These are phyloP conservation scores for Apodemus sylvaticus DNA, from an alignment of 2,113 vertebrate genomes.

Conservation along the genomic window DNA sequence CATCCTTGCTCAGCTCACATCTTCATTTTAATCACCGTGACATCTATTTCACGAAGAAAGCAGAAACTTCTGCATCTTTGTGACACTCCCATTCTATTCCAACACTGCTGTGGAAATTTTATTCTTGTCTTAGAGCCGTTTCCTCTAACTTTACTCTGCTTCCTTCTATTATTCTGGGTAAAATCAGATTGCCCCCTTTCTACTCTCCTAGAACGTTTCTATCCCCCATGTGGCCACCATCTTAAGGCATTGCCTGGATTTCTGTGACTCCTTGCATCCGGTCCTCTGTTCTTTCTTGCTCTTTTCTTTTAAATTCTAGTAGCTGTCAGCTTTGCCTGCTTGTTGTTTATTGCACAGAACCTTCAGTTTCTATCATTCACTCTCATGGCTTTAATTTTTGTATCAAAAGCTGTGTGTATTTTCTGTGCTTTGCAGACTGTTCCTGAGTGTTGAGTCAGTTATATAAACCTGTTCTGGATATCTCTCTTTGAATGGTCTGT, in stretches of 20 bases:
- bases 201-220: background rate
- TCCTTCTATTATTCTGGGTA: background rate
- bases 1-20: background rate
- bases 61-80: background rate
- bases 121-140: background rate
- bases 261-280: background rate
- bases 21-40: background rate
- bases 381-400: background rate
- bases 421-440: background rate
- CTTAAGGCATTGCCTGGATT: background rate
- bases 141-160: background rate
- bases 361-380: background rate
- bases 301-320: background rate
- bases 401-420: background rate
- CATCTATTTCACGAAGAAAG: background rate
- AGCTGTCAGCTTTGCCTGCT: background rate
- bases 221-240: accelerated
- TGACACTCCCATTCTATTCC: background rate
- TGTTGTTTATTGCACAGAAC: background rate
- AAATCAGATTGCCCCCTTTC: too few species aligned
- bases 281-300: background rate
- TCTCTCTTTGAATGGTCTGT: background rate
- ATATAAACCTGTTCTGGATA: background rate
- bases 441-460: background rate
- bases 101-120: background rate